These are phyloP conservation scores for Drosophila albomicans DNA, from an alignment of 1,140 invertebrate genomes.

Conservation along the genomic window DNA sequence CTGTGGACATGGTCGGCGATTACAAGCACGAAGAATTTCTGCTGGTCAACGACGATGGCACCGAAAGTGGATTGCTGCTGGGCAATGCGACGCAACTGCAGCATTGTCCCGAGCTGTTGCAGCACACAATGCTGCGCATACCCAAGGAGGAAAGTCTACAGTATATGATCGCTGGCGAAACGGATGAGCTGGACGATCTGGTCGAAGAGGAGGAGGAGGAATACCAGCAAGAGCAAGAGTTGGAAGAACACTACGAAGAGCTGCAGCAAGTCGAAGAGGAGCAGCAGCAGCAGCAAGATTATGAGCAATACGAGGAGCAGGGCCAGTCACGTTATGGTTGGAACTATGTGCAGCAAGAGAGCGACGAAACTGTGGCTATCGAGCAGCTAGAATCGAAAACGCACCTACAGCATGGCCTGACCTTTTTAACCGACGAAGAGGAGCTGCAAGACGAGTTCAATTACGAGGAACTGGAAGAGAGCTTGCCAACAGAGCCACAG, in stretches of 20 bases:
- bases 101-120: slow-evolving; percentile 32
- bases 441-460: too few relatives aligned
- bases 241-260: slow-evolving; percentile 22
- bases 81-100: slow-evolving; percentile 45
- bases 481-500: neutral
- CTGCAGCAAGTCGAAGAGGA: too few relatives aligned
- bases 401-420: neutral
- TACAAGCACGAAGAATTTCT: slow-evolving; percentile 66
- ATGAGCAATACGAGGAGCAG: slow-evolving; percentile 27
- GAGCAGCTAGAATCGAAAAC: slow-evolving; percentile 9
- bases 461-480: slow-evolving; percentile 7
- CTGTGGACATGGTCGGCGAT: slow-evolving; percentile 29
- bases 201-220: slow-evolving; percentile 48
- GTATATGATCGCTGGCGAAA: slow-evolving; percentile 40
- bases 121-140: slow-evolving; percentile 28
- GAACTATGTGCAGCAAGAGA: slow-evolving; percentile 6
- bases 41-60: slow-evolving; percentile 60
- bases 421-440: neutral
- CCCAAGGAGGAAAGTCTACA: slow-evolving; percentile 38
- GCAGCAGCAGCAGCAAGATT: slow-evolving; percentile 13
- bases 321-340: neutral
- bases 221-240: neutral
- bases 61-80: slow-evolving; percentile 49
- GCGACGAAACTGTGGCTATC: slow-evolving; percentile 24
- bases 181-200: slow-evolving; percentile 61